phyloP scores from a whole-genome alignment of 2,888 invertebrate species.

The Epinotia ramella region DNA sequence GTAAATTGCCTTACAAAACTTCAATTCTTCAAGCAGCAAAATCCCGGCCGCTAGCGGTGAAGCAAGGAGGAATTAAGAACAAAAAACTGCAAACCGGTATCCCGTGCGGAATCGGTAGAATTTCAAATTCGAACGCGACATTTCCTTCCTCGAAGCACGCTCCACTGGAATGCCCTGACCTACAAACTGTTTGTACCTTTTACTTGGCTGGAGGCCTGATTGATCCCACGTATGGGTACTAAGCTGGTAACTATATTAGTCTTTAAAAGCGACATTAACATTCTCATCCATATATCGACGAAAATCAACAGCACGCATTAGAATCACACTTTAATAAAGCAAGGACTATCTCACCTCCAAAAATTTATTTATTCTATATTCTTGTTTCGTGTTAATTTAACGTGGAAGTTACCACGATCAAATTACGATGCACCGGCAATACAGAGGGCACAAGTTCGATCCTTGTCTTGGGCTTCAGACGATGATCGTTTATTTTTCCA shows the following conservation, averaged over 20 bases:
- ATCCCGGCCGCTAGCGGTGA: background rate
- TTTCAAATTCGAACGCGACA: slow-evolving; percentile 42
- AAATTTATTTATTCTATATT: too few relatives aligned
- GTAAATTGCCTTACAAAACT: background rate
- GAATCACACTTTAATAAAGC: background rate
- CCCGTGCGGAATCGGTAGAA: slow-evolving; percentile 37
- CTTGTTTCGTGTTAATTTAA: too few relatives aligned
- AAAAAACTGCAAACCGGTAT: slow-evolving; percentile 14
- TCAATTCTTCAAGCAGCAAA: background rate
- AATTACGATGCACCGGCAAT: too few relatives aligned
- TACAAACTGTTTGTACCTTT: slow-evolving; percentile 38
- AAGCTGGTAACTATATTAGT: background rate
- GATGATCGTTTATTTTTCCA: too few relatives aligned
- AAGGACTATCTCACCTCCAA: too few relatives aligned
- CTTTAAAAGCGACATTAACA: slow-evolving; percentile 6
- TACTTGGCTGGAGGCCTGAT: slow-evolving; percentile 30
- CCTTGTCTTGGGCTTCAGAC: too few relatives aligned
- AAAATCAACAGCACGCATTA: background rate
- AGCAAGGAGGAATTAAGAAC: background rate
- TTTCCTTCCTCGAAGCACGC: slow-evolving; percentile 44
- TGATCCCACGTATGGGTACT: slow-evolving; percentile 19
- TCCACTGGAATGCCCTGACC: slow-evolving; percentile 44
- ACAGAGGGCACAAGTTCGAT: too few relatives aligned
- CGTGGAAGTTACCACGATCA: too few relatives aligned
- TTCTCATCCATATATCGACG: background rate